Evolutionary conservation across 2,888 invertebrate species (phyloP), one percentile per base, ranked within the genome.

Genomic region (Allacma fusca): DNA sequence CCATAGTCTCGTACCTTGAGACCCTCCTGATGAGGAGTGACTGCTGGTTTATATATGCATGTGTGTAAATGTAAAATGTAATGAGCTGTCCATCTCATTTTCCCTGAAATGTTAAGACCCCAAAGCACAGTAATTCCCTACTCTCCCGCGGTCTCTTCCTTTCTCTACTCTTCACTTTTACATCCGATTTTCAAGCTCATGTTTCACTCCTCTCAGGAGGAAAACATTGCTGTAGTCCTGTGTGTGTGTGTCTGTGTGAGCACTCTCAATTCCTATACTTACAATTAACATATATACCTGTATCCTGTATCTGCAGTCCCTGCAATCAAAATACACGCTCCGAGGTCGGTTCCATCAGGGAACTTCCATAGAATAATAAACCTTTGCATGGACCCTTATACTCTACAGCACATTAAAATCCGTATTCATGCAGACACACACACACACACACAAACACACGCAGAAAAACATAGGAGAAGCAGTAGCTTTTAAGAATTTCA

Each of bases 31-130:
- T 19, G 16, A 50, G 50, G 50, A 50, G 50, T 34, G 9, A 50
- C 50, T 50, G n/a, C 9, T 34, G 4, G 24, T 28, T 65, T 65
- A 28, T 65, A 28, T 50, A 16, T 13, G 26, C 16, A 16, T 65
- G 28, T 28, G n/a, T 65, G 65, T 65, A 26, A 65, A 29, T 28
- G 65, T 4, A 65, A 26, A 44, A 70, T 26, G 50, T 70, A 70
- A 70, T 70, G 70, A 70, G 70, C 70, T 70, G 70, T 70, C 70
- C 70, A 70, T 23, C 26, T 24, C 23, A 44, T 19, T 68, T 68
- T 16, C 29, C 19, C 50, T 50, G 16, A 19, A 50, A 50, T 50
- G 50, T 50, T 19, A 50, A 16, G 16, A n/a, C 2, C 50, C n/a
- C n/a, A 12, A 50, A 50, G 50, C 50, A 19, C 19, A 2, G 50